A percentile compares a stretch with the other conserved stretches of the same genome.
phyloP scores from a whole-genome alignment of 2,888 invertebrate genomes.

The Tuta absoluta region DNA sequence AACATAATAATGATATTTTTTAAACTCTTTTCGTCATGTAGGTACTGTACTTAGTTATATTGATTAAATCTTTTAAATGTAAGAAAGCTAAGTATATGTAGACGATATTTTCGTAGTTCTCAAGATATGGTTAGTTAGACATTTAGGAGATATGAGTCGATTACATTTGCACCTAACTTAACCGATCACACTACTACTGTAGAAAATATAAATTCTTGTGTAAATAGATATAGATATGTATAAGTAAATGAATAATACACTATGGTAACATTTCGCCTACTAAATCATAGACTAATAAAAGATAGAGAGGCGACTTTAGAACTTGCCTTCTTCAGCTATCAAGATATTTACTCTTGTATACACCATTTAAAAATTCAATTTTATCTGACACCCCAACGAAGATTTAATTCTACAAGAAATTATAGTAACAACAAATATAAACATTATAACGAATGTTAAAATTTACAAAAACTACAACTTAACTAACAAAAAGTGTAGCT shows the following conservation, averaged over 20 bases:
- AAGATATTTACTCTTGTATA: conserved; percentile 5
- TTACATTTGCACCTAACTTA: conserved; percentile 59
- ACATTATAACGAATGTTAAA: conserved; percentile 67
- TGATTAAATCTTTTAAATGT: neutral
- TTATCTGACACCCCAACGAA: neutral
- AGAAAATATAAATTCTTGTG: conserved; percentile 70
- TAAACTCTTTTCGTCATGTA: no score
- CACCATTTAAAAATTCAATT: neutral
- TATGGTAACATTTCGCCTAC: conserved; percentile 76
- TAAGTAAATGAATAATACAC: conserved; percentile 65
- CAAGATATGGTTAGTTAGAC: conserved; percentile 61
- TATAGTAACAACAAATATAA: conserved; percentile 59
- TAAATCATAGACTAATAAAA: conserved; percentile 48
- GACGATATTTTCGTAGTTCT: neutral
- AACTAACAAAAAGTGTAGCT: conserved; percentile 63
- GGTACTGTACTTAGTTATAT: no score
- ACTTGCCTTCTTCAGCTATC: conserved; percentile 7
- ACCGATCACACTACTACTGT: conserved; percentile 59
- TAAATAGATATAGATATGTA: conserved; percentile 71
- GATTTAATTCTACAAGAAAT: conserved; percentile 34
- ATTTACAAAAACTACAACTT: conserved; percentile 73
- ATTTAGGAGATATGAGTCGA: conserved; percentile 49
- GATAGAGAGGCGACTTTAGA: conserved; percentile 3
- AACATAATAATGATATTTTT: neutral
- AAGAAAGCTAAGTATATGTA: neutral